These are phyloP conservation scores for Danio rerio DNA, from an alignment of 2,113 vertebrate genomes.

Conservation along the genomic window DNA sequence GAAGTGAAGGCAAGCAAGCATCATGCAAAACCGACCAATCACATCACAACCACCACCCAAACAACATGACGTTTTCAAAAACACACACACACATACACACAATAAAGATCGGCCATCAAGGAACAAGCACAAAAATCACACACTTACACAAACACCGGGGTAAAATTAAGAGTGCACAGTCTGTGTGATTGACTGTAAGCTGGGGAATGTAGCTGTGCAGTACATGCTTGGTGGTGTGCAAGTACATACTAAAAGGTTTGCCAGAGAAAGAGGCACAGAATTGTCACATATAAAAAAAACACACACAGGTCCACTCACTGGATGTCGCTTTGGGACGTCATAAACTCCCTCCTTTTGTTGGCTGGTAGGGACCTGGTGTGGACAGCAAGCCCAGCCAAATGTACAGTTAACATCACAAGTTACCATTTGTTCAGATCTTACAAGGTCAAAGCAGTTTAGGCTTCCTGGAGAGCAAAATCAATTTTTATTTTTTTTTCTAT, in stretches of 20 bases:
- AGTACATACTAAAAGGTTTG: slow-evolving; percentile 69
- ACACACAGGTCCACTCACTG: slow-evolving; percentile 93
- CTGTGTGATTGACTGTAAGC: slow-evolving; percentile 11
- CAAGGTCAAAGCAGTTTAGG: neutral
- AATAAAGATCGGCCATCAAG: slow-evolving; percentile 15
- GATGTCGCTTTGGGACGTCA: slow-evolving; percentile 99
- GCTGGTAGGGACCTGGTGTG: slow-evolving; percentile 94
- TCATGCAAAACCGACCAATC: slow-evolving; percentile 53
- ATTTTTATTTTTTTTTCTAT: too few species aligned
- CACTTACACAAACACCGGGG: slow-evolving; percentile 46
- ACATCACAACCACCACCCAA: neutral
- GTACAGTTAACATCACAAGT: slow-evolving; percentile 62
- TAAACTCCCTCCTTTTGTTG: slow-evolving; percentile 99
- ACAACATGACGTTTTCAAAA: slow-evolving; percentile 44
- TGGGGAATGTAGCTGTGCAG: slow-evolving; percentile 10
- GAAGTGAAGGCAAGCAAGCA: slow-evolving; percentile 33
- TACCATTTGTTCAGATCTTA: slow-evolving; percentile 62
- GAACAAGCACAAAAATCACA: slow-evolving; percentile 47
- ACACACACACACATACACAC: slow-evolving; percentile 32
- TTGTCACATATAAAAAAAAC: slow-evolving; percentile 55
- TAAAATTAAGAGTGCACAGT: slow-evolving; percentile 5
- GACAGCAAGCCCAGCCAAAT: slow-evolving; percentile 68
- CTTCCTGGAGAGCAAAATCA: neutral
- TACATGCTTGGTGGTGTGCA: slow-evolving; percentile 28
- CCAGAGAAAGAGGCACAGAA: slow-evolving; percentile 41